These are phyloP conservation scores for Megaceryle torquata DNA, from an alignment of 2,113 vertebrate species.

Conservation along the genomic window DNA sequence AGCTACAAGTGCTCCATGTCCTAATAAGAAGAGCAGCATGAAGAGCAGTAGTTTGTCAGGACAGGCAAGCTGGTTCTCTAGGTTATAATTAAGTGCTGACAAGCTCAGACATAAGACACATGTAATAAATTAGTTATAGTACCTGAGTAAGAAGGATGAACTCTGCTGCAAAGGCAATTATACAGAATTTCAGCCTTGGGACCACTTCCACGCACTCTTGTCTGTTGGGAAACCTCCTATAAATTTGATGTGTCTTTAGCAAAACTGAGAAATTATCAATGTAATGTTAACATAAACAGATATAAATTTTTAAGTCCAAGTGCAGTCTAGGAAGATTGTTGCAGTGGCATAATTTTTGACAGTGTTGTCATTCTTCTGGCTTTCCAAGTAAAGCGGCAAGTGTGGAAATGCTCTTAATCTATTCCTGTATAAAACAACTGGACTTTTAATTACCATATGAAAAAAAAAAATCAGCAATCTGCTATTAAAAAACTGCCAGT, in stretches of 20 bases:
- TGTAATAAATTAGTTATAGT: constrained; percentile 46
- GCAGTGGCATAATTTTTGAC: background rate
- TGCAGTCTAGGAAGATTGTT: background rate
- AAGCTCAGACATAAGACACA: background rate
- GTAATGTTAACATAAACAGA: background rate
- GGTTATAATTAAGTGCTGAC: constrained; percentile 39
- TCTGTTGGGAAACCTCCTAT: background rate
- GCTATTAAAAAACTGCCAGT: background rate
- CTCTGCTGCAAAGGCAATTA: constrained; percentile 3
- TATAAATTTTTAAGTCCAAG: background rate
- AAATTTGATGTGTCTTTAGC: constrained; percentile 6
- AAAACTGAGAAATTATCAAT: background rate
- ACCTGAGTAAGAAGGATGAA: constrained; percentile 25
- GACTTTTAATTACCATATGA: constrained; percentile 17
- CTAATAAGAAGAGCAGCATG: background rate
- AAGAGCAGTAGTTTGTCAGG: background rate
- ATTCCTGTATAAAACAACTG: background rate
- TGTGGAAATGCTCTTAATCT: background rate
- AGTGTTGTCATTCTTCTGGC: background rate
- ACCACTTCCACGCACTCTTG: background rate
- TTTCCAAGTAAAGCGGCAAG: background rate
- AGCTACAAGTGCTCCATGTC: background rate
- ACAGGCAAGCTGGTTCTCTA: background rate
- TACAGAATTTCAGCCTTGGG: constrained; percentile 3
- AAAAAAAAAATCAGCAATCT: background rate